Evolutionary conservation across 2,113 vertebrate genomes (phyloP), one percentile per base, ranked within the genome.

Genomic region (Microcebus ravelobensis): DNA sequence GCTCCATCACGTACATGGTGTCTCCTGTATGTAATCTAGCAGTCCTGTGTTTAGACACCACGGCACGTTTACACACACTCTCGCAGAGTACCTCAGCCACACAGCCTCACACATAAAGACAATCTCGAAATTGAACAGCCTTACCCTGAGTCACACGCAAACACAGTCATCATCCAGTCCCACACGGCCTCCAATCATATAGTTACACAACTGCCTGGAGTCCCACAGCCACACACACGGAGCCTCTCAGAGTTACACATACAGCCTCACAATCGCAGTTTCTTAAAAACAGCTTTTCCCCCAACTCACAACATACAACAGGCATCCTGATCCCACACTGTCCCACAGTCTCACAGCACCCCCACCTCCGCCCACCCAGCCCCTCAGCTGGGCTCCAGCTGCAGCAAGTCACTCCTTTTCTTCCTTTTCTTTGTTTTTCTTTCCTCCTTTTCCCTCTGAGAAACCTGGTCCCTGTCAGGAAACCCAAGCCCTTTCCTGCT

Each of bases 381-480:
- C 98, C 95, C 97, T 98, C 98, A 99, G 98, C 98, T 99, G 98
- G 98, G 94, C 95, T 98, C 98, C 98, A 99, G 98, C 98, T 98
- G 98, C 96, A 96, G 96, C 82, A 94, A 97, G 96, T 93, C 94
- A 65, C 91, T 94, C 95, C 90, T 97, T 97, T 96, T 93, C 94
- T 94, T 97, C 87, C 95, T 96, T 93, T 93, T 94, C 95, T 97
- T 98, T 98, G 98, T 98, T 98, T 98, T 98, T 97, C 97, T 98
- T 97, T 98, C 96, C 89, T 97, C 90, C 94, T 98, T 97, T 97
- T 93, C 96, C 98, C 97, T 98, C 96, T 67, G 95, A 97, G 96
- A 98, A 97, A 97, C 98, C 97, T 98, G 98, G 97, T 98, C 98
- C 97, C 98, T 98, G 98, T 98, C 98, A 98, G 98, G 98, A 97